A percentile compares a stretch with the other conserved stretches of the same genome.
Evolutionary conservation across 2,113 vertebrate genomes (phyloP).

Genomic region (Xenopus laevis): DNA sequence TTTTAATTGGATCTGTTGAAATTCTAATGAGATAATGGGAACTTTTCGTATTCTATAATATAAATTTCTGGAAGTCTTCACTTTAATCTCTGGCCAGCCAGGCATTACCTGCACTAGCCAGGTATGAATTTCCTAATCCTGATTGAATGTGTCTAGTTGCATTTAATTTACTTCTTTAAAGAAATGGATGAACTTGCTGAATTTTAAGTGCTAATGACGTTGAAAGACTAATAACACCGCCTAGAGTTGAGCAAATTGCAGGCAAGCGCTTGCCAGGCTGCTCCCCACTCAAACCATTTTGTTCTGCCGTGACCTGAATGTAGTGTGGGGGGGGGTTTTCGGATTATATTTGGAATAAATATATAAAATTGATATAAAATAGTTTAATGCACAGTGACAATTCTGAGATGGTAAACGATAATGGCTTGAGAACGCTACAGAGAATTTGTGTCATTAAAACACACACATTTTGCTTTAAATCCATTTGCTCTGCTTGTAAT

Average conservation of each 20-base stretch:
- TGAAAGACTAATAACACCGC: constrained; percentile 40
- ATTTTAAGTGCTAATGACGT: constrained; percentile 47
- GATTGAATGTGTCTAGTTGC: constrained; percentile 41
- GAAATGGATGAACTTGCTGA: constrained; percentile 45
- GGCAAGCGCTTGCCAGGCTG: too few relatives aligned
- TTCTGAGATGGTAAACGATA: background rate
- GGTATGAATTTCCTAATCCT: constrained; percentile 48
- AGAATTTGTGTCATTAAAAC: background rate
- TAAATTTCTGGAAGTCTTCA: constrained; percentile 45
- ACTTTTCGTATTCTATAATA: constrained; percentile 46
- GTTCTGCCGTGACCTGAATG: constrained; percentile 9
- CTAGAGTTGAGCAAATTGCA: constrained; percentile 13
- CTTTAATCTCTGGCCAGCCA: constrained; percentile 42
- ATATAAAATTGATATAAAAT: too few relatives aligned
- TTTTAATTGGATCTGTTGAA: constrained; percentile 41
- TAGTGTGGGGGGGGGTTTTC: background rate
- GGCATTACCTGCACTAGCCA: constrained; percentile 40
- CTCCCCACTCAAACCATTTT: background rate
- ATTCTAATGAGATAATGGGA: constrained; percentile 45
- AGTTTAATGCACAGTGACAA: constrained; percentile 4
- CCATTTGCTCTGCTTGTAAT: background rate
- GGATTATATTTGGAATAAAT: background rate
- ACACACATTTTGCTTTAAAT: background rate
- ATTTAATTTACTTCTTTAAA: constrained; percentile 47
- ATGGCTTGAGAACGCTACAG: background rate